Base-by-base conservation (phyloP, 2,888 invertebrate genomes). In the Cephus rjabovi region DNA sequence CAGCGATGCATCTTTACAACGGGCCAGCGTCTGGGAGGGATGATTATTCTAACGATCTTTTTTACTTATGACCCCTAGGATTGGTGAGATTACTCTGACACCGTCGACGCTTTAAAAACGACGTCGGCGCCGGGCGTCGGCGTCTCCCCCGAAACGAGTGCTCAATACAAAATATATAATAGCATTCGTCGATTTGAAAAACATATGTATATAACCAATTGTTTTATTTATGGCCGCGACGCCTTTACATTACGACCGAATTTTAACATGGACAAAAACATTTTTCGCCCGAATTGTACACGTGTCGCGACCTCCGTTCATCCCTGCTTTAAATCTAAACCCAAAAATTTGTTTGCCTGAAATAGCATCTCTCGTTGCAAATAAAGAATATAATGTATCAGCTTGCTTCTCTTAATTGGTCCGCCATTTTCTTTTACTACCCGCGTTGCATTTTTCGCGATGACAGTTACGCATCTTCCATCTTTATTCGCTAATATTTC, bases 161-260 rank as follows among this genome's bases (percentile, higher is more conserved):
- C 89, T 89, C 90, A 88, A 90, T 90, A 89, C 88, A 89, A 90
- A 89, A 90, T 90, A 89, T 89, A 88, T 90, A 89, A 90, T 90
- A 87, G 88, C 89, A 89, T 89, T 90, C 89, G 90, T 89, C 89
- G 89, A 89, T 89, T 88, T 88, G 86, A 89, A 89, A 89, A 88
- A 89, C 84, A 88, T 85, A 88, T 87, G 86, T 87, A 87, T 87
- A 86, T 87, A 85, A 78, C 83, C 86, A 86, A 89, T 88, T 88
- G 88, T 89, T 88, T 89, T 89, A 88, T 89, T 88, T 88, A 85
- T 87, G 85, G 85, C 81, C 81, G 81, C 79, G 76, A 77, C 23
- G 56, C 23, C 23, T 56, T 56, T 56, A 56, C 56, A 0, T 56
- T 23, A 56, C 6, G 15, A 15, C 9, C 56, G 56, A 23, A 56